phyloP scores from a whole-genome alignment of 2,113 vertebrate species.

The Phoxinus phoxinus region DNA sequence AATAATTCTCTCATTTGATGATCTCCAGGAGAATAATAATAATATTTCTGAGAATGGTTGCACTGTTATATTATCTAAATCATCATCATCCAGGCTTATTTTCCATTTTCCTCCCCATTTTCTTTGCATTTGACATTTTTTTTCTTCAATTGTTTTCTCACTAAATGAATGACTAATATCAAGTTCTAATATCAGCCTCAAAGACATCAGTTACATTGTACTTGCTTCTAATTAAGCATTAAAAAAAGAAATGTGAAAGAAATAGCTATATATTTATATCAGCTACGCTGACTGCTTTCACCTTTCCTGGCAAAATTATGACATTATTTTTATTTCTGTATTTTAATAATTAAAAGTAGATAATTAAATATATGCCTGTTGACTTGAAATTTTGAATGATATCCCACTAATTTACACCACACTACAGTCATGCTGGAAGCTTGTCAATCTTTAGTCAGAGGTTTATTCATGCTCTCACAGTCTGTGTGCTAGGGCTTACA shows the following conservation, averaged over 20 bases:
- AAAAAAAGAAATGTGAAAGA: slow-evolving; percentile 9
- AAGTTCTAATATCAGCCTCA: neutral
- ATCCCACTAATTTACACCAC: slow-evolving; percentile 31
- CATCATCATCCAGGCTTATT: slow-evolving; percentile 4
- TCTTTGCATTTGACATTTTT: neutral
- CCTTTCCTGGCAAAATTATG: neutral
- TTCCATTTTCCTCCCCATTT: neutral
- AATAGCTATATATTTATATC: neutral
- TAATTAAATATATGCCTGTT: slow-evolving; percentile 6
- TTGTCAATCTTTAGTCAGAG: neutral
- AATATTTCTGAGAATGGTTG: neutral
- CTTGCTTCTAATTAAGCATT: slow-evolving; percentile 23
- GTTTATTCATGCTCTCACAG: slow-evolving; percentile 19
- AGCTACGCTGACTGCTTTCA: neutral
- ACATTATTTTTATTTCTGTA: neutral
- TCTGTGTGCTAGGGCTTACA: neutral
- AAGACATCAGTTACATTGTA: slow-evolving; percentile 13
- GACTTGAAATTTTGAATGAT: neutral
- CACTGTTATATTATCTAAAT: neutral
- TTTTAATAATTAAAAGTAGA: neutral
- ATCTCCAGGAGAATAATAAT: neutral
- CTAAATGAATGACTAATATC: slow-evolving; percentile 18
- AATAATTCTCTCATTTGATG: neutral
- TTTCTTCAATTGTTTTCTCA: neutral
- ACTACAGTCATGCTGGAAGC: neutral